Percentiles rank a stretch among this genome's conserved stretches.
Evolutionary conservation across 1,140 invertebrate species (phyloP).

Genomic region (Zaprionus ghesquierei): DNA sequence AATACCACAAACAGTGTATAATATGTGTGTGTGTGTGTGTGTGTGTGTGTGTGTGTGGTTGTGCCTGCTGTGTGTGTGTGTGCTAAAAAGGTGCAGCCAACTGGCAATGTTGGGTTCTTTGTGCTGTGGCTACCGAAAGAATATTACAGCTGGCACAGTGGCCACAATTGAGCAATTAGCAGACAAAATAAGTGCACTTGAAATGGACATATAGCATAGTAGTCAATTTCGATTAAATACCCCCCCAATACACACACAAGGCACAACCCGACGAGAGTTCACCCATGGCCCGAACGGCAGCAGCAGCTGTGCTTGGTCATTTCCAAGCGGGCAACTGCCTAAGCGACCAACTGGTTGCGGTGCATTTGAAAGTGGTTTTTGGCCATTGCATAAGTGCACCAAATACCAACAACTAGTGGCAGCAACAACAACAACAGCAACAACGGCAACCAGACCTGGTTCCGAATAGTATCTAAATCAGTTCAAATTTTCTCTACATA

Average conservation of each 20-base stretch:
- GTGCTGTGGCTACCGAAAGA: constrained; percentile 25
- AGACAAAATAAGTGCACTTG: constrained; percentile 1
- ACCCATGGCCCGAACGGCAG: background rate
- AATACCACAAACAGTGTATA: constrained; percentile 28
- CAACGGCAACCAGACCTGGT: constrained; percentile 45
- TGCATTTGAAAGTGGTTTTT: constrained; percentile 73
- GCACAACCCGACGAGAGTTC: background rate
- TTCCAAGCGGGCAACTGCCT: background rate
- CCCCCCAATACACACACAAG: background rate
- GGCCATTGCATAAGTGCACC: constrained; percentile 78
- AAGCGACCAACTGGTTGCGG: constrained; percentile 48
- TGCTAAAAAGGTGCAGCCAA: constrained; percentile 62
- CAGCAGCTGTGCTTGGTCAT: background rate
- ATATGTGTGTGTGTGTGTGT: background rate
- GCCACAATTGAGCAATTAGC: background rate
- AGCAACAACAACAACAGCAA: constrained; percentile 35
- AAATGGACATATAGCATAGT: background rate
- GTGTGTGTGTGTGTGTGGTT: constrained; percentile 41
- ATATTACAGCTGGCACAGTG: constrained; percentile 41
- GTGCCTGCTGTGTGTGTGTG: constrained; percentile 12
- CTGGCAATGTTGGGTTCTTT: constrained; percentile 39
- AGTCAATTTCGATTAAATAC: background rate
- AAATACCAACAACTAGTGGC: constrained; percentile 50
- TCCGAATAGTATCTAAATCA: constrained; percentile 63
- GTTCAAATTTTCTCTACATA: constrained; percentile 54